Base-by-base conservation (phyloP, 1,140 invertebrate genomes). In the Eubasilissa regina region DNA sequence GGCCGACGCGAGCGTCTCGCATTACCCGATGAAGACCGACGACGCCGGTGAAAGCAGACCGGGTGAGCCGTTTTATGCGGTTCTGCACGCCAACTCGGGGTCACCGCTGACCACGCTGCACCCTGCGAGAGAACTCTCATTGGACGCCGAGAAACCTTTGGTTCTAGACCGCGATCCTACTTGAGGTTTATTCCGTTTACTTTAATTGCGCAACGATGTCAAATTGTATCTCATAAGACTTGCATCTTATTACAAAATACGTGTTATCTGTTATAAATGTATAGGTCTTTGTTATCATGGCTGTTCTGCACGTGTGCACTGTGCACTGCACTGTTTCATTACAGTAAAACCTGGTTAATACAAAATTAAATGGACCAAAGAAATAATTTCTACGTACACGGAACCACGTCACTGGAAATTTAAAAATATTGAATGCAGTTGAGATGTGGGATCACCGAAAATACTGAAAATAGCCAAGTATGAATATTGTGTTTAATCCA, bases 111-210 rank as follows among this genome's bases (percentile, higher is more conserved):
- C 81, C 3, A 83, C 81, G 1, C 53, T 83, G 7, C 81, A 79
- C 35, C 79, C 79, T 11, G 81, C 21, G 35, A 62, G 60, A 19
- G 81, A 83, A 58, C 75, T 83, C n/a, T 77, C 81, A 4, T 53
- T 83, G 35, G 81, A 83, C 62, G 81, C 79, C 19, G 81, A 83
- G 47, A 80, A 80, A 43, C 13, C 79, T n/a, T 48, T 48, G 9
- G 66, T 43, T 45, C 35, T 66, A 35, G 80, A 81, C n/a, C 35
- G 21, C 12, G 66, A 66, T 25, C 73, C 77, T 9, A 80, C 72
- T 62, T 75, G 66, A 81, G 56, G 25, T 19, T 62, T 75, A 35
- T 19, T 60, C n/a, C 55, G 56, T 25, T 17, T 19, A 53, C 25
- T 45, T 21, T 70, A 48, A 4, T 48, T 70, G 4, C 48, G 45